These are phyloP conservation scores for Nerophis lumbriciformis DNA, from an alignment of 2,113 vertebrate genomes.

Conservation along the genomic window DNA sequence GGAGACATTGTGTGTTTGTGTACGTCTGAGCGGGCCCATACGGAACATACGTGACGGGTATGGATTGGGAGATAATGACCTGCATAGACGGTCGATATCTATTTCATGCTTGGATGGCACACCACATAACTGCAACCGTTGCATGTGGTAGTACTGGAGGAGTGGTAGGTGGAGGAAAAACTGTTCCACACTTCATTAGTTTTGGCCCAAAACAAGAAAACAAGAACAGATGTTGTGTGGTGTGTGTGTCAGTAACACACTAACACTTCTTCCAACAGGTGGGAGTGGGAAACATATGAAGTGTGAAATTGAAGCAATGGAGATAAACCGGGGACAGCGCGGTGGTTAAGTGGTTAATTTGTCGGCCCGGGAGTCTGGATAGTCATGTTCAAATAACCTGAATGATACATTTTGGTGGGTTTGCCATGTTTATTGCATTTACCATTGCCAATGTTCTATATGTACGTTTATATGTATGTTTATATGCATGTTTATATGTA, in stretches of 20 bases:
- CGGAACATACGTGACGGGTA: background rate
- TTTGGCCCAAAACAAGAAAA: background rate
- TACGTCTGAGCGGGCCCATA: no score
- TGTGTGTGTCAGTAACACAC: background rate
- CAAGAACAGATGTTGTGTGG: background rate
- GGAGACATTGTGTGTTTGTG: no score
- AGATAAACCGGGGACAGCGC: background rate
- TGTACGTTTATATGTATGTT: no score
- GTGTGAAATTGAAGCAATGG: conserved; percentile 1
- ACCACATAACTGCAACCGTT: conserved; percentile 30
- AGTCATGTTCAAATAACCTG: background rate
- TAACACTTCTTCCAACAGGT: background rate
- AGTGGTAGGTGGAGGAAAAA: no score
- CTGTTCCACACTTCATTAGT: background rate
- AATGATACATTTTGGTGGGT: background rate
- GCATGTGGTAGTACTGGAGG: background rate
- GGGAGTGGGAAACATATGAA: background rate
- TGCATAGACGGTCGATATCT: conserved; percentile 42
- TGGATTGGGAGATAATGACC: conserved; percentile 6
- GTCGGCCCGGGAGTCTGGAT: no score
- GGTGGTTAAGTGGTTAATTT: no score
- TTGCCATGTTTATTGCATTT: background rate
- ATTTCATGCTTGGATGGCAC: conserved; percentile 49
- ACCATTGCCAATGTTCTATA: no score
- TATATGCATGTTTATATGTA: no score